Conservation (phyloP, 2,888 invertebrate species). For the Axea sp. region DNA sequence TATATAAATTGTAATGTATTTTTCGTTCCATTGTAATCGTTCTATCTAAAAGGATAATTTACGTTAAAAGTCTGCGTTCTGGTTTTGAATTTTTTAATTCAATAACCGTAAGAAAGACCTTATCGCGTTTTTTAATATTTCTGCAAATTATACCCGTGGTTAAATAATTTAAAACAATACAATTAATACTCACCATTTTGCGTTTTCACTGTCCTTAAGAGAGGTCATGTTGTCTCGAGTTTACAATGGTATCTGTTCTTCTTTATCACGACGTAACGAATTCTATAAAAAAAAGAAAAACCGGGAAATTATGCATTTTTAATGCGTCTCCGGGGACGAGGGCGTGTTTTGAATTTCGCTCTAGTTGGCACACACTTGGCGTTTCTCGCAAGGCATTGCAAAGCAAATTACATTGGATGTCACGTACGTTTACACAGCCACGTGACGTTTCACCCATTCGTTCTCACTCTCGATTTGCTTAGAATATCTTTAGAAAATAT, state of each 20-base stretch:
- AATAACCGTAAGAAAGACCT: too few relatives aligned
- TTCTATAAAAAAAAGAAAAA: conserved; percentile 48
- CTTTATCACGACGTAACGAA: conserved; percentile 38
- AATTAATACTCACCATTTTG: conserved; percentile 28
- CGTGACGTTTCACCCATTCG: conserved; percentile 51
- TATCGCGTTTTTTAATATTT: too few relatives aligned
- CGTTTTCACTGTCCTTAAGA: conserved; percentile 7
- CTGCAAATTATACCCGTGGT: too few relatives aligned
- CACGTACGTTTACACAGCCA: conserved; percentile 61
- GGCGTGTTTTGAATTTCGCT: conserved; percentile 62
- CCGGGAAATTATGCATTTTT: conserved; percentile 59
- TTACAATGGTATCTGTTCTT: conserved; percentile 19
- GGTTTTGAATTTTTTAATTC: too few relatives aligned
- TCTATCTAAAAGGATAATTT: too few relatives aligned
- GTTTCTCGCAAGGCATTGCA: conserved; percentile 54
- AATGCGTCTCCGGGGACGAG: conserved; percentile 56
- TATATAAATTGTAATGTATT: too few relatives aligned
- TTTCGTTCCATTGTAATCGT: too few relatives aligned
- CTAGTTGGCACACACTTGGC: conserved; percentile 61
- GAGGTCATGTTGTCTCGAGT: conserved; percentile 21
- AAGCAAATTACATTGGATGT: conserved; percentile 60
- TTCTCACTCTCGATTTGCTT: conserved; percentile 58
- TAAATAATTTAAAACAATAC: too few relatives aligned
- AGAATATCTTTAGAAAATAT: conserved; percentile 52
- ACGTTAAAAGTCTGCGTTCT: too few relatives aligned